Base-by-base conservation (phyloP, 2,797 vertebrate species). In the Chaetodon trifasciatus region DNA sequence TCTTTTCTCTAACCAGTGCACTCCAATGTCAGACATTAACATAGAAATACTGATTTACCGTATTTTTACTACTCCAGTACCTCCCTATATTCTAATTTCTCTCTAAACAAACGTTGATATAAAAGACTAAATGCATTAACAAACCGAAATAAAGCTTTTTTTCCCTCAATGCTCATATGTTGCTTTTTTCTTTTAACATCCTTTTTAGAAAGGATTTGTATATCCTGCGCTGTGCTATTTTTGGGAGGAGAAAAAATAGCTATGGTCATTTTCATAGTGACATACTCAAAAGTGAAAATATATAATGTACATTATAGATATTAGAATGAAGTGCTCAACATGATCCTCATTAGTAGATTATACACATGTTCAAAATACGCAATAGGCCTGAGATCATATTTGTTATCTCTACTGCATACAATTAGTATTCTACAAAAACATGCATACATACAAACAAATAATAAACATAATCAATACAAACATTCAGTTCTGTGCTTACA, bases 21-120 rank as follows among this genome's bases (percentile, higher is more conserved):
- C 40, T 39, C 6, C 40, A 15, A 15, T 0, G 1, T 32, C 9
- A 32, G 32, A 70, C 50, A 55, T 37, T 23, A 37, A 50, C 28
- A n/a, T 12, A 44, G 46, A 67, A 73, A 61, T 40, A 53, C 44
- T 50, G 23, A 65, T 50, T 53, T 21, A 53, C n/a, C 70, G 52
- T 40, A 46, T 17, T 60, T 16, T 6, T 19, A 50, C 12, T 16
- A 23, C 3, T 62, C 16, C 10, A n/a, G 2, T 74, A 13, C 23
- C 2, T 40, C 8, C 13, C 16, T 62, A 16, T 62, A 16, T n/a
- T 23, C 15, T 47, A 9, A 23, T 55, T 47, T 32, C 8, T 67
- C 57, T 32, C 10, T 17, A 39, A 7, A 60, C 52, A 8, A 32
- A 69, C 24, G 15, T 37, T 0, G 3, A 35, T 44, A 0, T 44